Conservation (phyloP, 2,888 invertebrate species). For the Liodrosophila aerea region DNA sequence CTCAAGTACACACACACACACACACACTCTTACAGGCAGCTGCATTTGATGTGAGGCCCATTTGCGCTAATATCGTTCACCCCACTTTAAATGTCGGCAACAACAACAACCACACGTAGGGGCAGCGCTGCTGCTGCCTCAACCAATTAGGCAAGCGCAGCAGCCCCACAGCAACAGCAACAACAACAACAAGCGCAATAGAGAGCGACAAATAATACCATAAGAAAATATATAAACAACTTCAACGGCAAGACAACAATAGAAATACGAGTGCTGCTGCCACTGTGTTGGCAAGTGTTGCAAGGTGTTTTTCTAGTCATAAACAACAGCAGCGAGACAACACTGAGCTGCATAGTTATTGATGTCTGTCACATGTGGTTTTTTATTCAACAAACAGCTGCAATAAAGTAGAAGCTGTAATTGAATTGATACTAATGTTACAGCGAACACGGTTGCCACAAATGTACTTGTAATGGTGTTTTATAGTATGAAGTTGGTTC, state of each 20-base stretch:
- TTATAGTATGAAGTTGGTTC: too few relatives aligned
- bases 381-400: conserved; percentile 34
- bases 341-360: conserved; percentile 9
- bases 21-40: conserved; percentile 31
- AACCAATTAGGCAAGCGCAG: conserved; percentile 66
- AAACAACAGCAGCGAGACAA: conserved; percentile 18
- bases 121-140: conserved; percentile 18
- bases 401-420: neutral
- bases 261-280: conserved; percentile 43
- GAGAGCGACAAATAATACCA: conserved; percentile 20
- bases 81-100: conserved; percentile 74
- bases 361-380: conserved; percentile 4
- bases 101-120: conserved; percentile 30
- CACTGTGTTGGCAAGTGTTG: conserved; percentile 61
- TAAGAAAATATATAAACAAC: conserved; percentile 20
- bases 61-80: conserved; percentile 77
- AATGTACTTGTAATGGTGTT: too few relatives aligned
- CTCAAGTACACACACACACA: conserved; percentile 12
- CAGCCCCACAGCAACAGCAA: conserved; percentile 16
- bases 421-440: neutral
- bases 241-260: conserved; percentile 23
- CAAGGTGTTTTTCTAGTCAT: conserved; percentile 62
- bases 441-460: too few relatives aligned
- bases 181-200: neutral
- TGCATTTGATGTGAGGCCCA: conserved; percentile 70